Conservation (phyloP, 1,140 invertebrate species). For the Lineus longissimus region DNA sequence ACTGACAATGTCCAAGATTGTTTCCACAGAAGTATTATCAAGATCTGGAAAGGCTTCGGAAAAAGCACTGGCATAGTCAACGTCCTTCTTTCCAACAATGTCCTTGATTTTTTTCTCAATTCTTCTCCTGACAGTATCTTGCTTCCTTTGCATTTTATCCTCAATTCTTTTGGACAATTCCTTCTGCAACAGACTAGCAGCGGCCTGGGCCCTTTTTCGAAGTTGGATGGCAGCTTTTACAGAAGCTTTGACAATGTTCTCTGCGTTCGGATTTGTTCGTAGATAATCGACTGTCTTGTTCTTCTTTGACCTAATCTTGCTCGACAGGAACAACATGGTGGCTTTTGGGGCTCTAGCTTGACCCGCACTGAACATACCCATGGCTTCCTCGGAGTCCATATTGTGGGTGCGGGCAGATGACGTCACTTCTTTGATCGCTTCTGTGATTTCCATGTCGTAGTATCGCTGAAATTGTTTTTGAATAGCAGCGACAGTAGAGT, state of each 20-base stretch:
- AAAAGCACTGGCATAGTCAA: background rate
- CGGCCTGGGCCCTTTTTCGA: background rate
- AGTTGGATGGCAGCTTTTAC: constrained; percentile 3
- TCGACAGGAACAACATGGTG: constrained; percentile 15
- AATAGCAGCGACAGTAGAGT: constrained; percentile 6
- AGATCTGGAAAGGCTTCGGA: background rate
- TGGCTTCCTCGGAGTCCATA: constrained; percentile 20
- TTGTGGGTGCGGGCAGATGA: constrained; percentile 14
- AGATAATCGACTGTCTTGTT: constrained; percentile 14
- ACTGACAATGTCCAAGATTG: background rate
- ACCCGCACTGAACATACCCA: constrained; percentile 19
- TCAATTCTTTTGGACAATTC: background rate
- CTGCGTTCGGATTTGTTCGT: background rate
- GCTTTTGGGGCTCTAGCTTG: constrained; percentile 15
- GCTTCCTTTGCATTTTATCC: background rate
- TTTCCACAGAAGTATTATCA: background rate
- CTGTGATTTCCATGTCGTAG: constrained; percentile 14
- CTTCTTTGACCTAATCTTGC: constrained; percentile 16
- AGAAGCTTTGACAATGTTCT: background rate
- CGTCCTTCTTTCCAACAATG: background rate
- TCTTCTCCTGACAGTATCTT: background rate
- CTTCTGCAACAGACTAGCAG: background rate
- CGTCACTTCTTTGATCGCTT: constrained; percentile 14
- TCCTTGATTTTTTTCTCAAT: background rate
- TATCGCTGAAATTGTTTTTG: constrained; percentile 18